Base-by-base conservation (phyloP, 2,888 invertebrate genomes). In the Gari tellinella region DNA sequence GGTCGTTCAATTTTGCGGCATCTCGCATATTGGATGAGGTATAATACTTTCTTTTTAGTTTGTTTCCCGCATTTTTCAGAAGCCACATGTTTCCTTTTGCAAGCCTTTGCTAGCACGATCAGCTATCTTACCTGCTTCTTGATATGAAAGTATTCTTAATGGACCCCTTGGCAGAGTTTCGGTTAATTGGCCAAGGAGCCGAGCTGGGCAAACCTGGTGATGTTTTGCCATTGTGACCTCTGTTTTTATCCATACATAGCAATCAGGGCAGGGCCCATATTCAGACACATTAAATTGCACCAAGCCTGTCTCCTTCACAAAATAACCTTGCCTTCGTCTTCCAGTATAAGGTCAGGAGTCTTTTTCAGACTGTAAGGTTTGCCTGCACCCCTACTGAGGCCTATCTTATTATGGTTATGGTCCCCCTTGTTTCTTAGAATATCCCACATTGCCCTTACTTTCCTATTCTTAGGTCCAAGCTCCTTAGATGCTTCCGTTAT, bases 191-290 rank as follows among this genome's bases (percentile, higher is more conserved):
- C 38, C 61, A n/a, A 51, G 49, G 7, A 61, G 23, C 2, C 49
- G 17, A 26, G 38, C 37, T 43, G 58, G 57, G 45, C 49, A 57
- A 21, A 5, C 43, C n/a, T 41, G 40, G 19, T 51, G 40, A 52
- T 57, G 57, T 26, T 15, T 40, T 25, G 15, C 41, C 51, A 66
- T 25, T 1, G 65, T 49, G 49, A 43, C 58, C 14, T 66, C 51
- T 5, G 58, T 19, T 38, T 26, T 66, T n/a, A 57, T 12, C 66
- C 52, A 66, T 7, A 17, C 58, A 40, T n/a, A 37, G 37, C 66
- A 66, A 14, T 48, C n/a, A 49, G 72, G 76, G 49, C 77, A 77
- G 21, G 73, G 70, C 46, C 80, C 80, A 65, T 57, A 76, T n/a
- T 52, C 37, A 17, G 17, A 12, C 2, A 55, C 40, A 17, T 55